Base-by-base conservation (phyloP, 2,888 invertebrate species). In the Hololepta plana region DNA sequence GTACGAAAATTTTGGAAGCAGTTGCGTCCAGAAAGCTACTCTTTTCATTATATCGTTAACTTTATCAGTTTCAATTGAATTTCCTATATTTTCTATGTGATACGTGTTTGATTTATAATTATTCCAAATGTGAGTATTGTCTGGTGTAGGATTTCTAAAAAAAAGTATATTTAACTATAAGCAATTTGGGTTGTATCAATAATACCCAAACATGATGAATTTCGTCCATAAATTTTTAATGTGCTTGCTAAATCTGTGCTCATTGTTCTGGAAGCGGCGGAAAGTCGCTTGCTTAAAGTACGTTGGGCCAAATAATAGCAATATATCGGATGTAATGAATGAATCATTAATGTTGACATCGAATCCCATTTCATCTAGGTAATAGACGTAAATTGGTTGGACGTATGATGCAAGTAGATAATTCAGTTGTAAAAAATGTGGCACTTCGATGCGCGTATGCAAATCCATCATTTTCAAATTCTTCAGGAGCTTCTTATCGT, bases 271-370 rank as follows among this genome's bases (percentile, higher is more conserved):
- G 27, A 72, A 61, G 6, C 70, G 60, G 23, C 72, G 56, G 15
- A 75, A 61, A 2, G 69, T 64, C 29, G 73, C 57, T 54, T 73
- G 71, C 36, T 71, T 67, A 43, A 71, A 62, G 19, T 74, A 44
- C 16, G 66, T 60, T 20, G 74, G 72, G 3, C 76, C 75, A 36
- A 75, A 57, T 13, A 75, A 46, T 15, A 72, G 55, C 6, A 74
- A 57, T 30, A 76, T 49, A 46, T 76, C 76, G 0, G 72, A 60
- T 4, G 72, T 68, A 36, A 74, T 71, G 1, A 64, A 60, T n/a
- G 70, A 64, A 28, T 73, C 74, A 64, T 34, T 11, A 41, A 38
- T 22, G 13, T 68, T 69, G 3, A 41, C 53, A 4, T 59, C 48
- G 15, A 59, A 51, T 12, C 54, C 58, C 9, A 59, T 49, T 39